Percentiles rank a stretch among this genome's conserved stretches.
Conservation (phyloP, 2,113 vertebrate genomes). For the Psettodes erumei region DNA sequence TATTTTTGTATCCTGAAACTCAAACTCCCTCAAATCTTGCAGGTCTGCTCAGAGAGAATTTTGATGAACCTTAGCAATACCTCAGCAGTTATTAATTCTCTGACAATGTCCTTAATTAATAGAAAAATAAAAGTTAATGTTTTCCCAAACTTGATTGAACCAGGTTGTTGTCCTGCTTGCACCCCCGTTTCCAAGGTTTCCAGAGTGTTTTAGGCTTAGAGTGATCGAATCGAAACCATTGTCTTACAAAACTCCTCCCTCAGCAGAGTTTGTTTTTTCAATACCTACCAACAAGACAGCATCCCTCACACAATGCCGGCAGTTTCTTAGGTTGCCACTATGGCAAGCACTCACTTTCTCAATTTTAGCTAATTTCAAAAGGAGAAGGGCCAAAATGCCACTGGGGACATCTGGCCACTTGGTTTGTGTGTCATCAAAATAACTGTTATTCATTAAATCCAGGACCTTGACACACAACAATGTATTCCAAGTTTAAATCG, state of each 20-base stretch:
- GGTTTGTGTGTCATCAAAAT: not conserved
- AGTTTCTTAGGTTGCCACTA: slow-evolving; percentile 22
- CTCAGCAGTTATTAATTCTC: slow-evolving; percentile 11
- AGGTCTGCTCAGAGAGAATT: not conserved
- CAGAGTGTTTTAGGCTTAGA: not conserved
- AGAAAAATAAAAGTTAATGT: too few species aligned
- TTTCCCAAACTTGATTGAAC: slow-evolving; percentile 1
- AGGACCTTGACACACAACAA: not conserved
- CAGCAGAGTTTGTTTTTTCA: not conserved
- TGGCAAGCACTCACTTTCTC: slow-evolving; percentile 17
- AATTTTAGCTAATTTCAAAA: not conserved
- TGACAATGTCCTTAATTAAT: not conserved
- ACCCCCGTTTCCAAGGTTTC: slow-evolving; percentile 9
- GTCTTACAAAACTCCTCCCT: not conserved
- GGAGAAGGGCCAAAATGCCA: not conserved
- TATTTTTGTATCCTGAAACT: slow-evolving; percentile 1
- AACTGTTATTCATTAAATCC: not conserved
- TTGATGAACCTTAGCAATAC: slow-evolving; percentile 10
- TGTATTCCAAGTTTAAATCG: slow-evolving; percentile 16
- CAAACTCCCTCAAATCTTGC: slow-evolving; percentile 1
- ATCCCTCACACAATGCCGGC: slow-evolving; percentile 20
- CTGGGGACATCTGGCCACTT: too few species aligned
- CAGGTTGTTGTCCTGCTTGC: not conserved
- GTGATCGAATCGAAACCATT: not conserved
- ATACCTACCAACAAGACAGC: slow-evolving; percentile 26